phyloP scores from a whole-genome alignment of 2,888 invertebrate genomes.

The Sussaba pulchella region DNA sequence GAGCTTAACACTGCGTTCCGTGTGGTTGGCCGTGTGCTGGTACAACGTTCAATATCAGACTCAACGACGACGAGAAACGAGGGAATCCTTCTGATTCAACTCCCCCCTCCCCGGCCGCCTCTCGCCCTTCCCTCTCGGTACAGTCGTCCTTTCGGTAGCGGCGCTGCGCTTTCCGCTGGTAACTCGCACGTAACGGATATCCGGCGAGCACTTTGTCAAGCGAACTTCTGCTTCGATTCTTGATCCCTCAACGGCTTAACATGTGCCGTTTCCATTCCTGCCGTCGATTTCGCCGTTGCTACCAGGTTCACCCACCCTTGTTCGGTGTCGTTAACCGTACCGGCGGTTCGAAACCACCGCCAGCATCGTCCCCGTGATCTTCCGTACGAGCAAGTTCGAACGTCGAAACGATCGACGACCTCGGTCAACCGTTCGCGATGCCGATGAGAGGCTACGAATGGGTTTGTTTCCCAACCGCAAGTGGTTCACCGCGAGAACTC shows the following conservation, averaged over 20 bases:
- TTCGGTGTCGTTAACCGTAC: constrained; percentile 19
- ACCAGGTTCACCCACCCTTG: constrained; percentile 27
- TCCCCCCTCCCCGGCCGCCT: too few relatives aligned
- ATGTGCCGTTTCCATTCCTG: constrained; percentile 51
- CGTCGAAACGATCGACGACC: too few relatives aligned
- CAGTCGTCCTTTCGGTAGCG: constrained; percentile 28
- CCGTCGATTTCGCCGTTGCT: background rate
- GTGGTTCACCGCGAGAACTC: constrained; percentile 27
- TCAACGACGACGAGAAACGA: constrained; percentile 25
- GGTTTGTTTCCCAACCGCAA: constrained; percentile 40
- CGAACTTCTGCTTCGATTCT: constrained; percentile 67
- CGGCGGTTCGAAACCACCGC: constrained; percentile 14
- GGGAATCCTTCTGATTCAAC: constrained; percentile 13
- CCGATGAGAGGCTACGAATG: constrained; percentile 11
- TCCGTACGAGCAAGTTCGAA: constrained; percentile 31
- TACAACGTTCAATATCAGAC: constrained; percentile 57
- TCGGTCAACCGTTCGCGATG: constrained; percentile 13
- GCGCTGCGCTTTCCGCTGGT: constrained; percentile 52
- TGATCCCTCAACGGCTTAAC: constrained; percentile 64
- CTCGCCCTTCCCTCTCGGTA: too few relatives aligned
- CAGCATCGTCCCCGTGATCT: constrained; percentile 15
- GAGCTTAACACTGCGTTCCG: constrained; percentile 67
- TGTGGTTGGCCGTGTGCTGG: constrained; percentile 29
- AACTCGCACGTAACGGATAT: constrained; percentile 62
- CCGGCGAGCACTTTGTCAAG: constrained; percentile 67